These are phyloP conservation scores for Ypsolopha sequella DNA, from an alignment of 2,888 invertebrate genomes.

Conservation along the genomic window DNA sequence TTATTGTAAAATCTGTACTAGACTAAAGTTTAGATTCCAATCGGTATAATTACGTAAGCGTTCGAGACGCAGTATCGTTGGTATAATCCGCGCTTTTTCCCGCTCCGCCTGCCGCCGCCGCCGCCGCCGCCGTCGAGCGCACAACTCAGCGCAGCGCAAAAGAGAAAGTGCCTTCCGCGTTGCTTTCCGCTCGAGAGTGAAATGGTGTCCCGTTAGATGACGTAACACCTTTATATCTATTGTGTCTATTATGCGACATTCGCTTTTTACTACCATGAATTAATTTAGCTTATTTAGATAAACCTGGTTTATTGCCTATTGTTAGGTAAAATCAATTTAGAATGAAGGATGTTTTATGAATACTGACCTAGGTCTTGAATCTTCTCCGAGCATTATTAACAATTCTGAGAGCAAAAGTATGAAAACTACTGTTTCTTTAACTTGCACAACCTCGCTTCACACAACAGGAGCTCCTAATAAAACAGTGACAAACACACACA, in stretches of 20 bases:
- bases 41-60: background rate
- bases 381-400: too few relatives aligned
- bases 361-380: too few relatives aligned
- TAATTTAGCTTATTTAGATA: background rate
- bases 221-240: slow-evolving; percentile 36
- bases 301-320: too few relatives aligned
- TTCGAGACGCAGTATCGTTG: background rate
- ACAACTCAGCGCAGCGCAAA: slow-evolving; percentile 44
- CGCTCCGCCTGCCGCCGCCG: background rate
- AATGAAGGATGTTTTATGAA: too few relatives aligned
- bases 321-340: too few relatives aligned
- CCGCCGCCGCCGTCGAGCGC: slow-evolving; percentile 7
- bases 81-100: slow-evolving; percentile 8
- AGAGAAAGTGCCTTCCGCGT: slow-evolving; percentile 69
- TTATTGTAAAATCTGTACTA: background rate
- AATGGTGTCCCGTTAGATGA: slow-evolving; percentile 65
- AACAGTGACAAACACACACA: slow-evolving; percentile 1
- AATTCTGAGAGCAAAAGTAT: background rate
- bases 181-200: slow-evolving; percentile 67
- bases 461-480: background rate
- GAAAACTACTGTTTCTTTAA: background rate
- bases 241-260: slow-evolving; percentile 25
- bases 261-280: slow-evolving; percentile 8
- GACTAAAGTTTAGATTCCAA: background rate
- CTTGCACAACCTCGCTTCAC: background rate